Percentiles rank a stretch among this genome's conserved stretches.
Evolutionary conservation across 1,140 invertebrate species (phyloP).

Genomic region (Ceratosolen solmsi): DNA sequence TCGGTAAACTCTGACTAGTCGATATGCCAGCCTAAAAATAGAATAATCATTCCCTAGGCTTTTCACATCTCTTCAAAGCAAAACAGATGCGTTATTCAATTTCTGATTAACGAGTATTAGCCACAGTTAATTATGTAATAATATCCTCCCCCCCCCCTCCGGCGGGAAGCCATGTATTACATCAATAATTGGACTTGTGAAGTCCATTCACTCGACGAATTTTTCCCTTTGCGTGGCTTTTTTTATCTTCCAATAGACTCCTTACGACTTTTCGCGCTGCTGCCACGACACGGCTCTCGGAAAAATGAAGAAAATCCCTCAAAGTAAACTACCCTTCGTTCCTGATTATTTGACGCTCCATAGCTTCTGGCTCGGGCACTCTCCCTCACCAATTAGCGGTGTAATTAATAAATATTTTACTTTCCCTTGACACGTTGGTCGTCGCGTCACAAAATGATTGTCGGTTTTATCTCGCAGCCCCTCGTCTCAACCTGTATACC

Average conservation of each 20-base stretch:
- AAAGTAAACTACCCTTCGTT: conserved; percentile 38
- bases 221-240: no score
- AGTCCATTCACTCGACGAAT: not conserved
- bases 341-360: conserved; percentile 10
- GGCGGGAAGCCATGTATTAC: not conserved
- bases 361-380: not conserved
- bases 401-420: conserved; percentile 62
- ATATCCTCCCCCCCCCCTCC: no score
- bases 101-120: not conserved
- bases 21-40: not conserved
- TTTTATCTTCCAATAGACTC: not conserved
- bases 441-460: conserved; percentile 11
- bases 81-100: not conserved
- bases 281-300: not conserved
- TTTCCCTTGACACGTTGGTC: conserved; percentile 18
- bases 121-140: not conserved
- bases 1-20: not conserved
- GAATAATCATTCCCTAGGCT: not conserved
- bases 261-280: not conserved
- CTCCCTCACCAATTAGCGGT: conserved; percentile 58
- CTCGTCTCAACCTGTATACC: not conserved
- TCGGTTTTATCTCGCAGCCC: conserved; percentile 10
- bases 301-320: conserved; percentile 43
- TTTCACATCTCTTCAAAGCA: not conserved
- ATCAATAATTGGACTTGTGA: conserved; percentile 35